Evolutionary conservation across 2,888 invertebrate genomes (phyloP).

Genomic region (Hermaeophaga mercurialis): DNA sequence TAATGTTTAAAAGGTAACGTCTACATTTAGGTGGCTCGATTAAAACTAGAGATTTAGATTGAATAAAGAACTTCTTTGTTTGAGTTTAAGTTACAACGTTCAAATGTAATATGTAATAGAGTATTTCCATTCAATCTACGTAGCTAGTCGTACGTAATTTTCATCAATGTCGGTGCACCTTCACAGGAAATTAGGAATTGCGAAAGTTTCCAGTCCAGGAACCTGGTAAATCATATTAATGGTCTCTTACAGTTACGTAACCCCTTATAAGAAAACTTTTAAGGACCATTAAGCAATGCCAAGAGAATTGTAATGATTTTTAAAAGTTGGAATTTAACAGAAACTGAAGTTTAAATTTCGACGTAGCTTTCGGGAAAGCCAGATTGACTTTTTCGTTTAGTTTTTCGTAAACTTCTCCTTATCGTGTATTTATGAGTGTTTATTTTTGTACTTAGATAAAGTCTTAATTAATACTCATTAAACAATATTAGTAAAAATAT

Average conservation of each 20-base stretch:
- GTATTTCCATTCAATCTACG: too few relatives aligned
- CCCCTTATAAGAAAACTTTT: conserved; percentile 29
- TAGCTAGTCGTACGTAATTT: conserved; percentile 12
- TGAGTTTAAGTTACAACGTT: too few relatives aligned
- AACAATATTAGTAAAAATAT: too few relatives aligned
- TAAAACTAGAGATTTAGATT: too few relatives aligned
- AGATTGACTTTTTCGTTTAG: not conserved
- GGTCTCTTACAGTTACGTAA: conserved; percentile 28
- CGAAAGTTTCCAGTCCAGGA: conserved; percentile 27
- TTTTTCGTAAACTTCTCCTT: too few relatives aligned
- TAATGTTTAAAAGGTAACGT: too few relatives aligned
- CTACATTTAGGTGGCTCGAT: too few relatives aligned
- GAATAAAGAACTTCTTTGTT: too few relatives aligned
- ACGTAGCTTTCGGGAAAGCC: not conserved
- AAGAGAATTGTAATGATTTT: conserved; percentile 25
- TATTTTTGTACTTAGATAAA: too few relatives aligned
- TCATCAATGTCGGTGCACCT: conserved; percentile 21
- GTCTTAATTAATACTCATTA: too few relatives aligned
- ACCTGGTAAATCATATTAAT: conserved; percentile 32
- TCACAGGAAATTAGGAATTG: conserved; percentile 27
- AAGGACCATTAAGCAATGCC: conserved; percentile 28
- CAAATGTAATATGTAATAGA: too few relatives aligned
- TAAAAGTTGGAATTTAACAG: conserved; percentile 20
- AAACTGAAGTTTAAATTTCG: conserved; percentile 18
- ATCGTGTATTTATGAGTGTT: too few relatives aligned